Conservation (phyloP, 23 tunicate species). For the Clavelina lepadiformis region DNA sequence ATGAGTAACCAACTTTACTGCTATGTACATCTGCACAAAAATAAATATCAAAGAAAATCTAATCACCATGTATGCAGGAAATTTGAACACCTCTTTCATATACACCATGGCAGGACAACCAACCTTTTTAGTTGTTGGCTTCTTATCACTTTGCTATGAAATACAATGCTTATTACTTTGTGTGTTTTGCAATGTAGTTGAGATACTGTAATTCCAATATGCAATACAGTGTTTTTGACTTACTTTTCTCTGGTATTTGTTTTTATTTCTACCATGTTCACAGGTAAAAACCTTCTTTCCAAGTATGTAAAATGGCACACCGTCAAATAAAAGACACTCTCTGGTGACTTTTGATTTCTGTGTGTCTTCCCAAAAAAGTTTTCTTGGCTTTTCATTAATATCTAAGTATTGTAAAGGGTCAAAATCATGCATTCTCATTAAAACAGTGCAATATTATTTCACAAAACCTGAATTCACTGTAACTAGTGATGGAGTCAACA, state of each 20-base stretch:
- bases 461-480: too few relatives aligned
- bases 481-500: too few relatives aligned
- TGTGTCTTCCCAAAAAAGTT: constrained; percentile 19
- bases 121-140: constrained; percentile 8
- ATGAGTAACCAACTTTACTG: too few relatives aligned
- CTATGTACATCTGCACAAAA: too few relatives aligned
- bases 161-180: too few relatives aligned
- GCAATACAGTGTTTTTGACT: too few relatives aligned
- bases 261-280: constrained; percentile 11
- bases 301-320: constrained; percentile 18
- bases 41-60: not conserved
- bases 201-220: too few relatives aligned
- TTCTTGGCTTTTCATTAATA: constrained; percentile 5
- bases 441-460: too few relatives aligned
- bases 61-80: constrained; percentile 14
- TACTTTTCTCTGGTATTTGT: too few relatives aligned
- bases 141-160: too few relatives aligned
- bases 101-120: constrained; percentile 21
- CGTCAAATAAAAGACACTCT: constrained; percentile 12
- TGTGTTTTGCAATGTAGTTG: too few relatives aligned
- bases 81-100: constrained; percentile 20
- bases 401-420: not conserved
- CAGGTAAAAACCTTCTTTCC: constrained; percentile 21
- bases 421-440: not conserved
- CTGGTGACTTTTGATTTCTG: constrained; percentile 11